Evolutionary conservation across 2,888 invertebrate species (phyloP), one percentile per base, ranked within the genome.

Genomic region (Polyploca ridens): DNA sequence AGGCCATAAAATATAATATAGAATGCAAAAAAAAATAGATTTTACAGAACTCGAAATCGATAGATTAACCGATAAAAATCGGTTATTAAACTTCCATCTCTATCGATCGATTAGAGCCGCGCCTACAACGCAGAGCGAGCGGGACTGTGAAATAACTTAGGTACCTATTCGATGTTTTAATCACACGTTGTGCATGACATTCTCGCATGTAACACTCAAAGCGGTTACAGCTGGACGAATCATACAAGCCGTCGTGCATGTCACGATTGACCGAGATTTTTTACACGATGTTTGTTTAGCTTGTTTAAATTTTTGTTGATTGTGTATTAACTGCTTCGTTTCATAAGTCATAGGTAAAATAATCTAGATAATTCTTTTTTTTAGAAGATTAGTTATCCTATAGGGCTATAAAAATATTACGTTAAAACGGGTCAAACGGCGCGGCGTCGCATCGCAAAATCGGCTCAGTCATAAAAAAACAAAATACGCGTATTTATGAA

Each of bases 11-110:
- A 7, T 35, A 35, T 5, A 5, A 16, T 16, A 5, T 3, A 2
- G 4, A 6, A 49, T 16, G n/a, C 4, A 49, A 7, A 16, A 16
- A 49, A 49, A 49, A n/a, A 5, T 16, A 0, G 49, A 16, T 49
- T 49, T 16, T n/a, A 46, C 5, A 46, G 3, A 11, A 14, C 5
- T n/a, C 7, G 6, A 49, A 49, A 49, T 49, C 16, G 16, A 46
- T 54, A 19, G 54, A 54, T 54, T 54, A 7, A 54, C 19, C 54
- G 54, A 54, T 54, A 54, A 54, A 54, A 4, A 54, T n/a, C 54
- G 54, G 54, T 54, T 54, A 5, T 54, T 7, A 46, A 46, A 14
- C 14, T 19, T 46, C 54, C 3, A 19, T 16, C 54, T 16, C 13
- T 44, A 46, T 10, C 3, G n/a, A n/a, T 46, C n/a, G 46, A 46